These are phyloP conservation scores for Nasua narica DNA, from an alignment of 2,797 vertebrate genomes.

Conservation along the genomic window DNA sequence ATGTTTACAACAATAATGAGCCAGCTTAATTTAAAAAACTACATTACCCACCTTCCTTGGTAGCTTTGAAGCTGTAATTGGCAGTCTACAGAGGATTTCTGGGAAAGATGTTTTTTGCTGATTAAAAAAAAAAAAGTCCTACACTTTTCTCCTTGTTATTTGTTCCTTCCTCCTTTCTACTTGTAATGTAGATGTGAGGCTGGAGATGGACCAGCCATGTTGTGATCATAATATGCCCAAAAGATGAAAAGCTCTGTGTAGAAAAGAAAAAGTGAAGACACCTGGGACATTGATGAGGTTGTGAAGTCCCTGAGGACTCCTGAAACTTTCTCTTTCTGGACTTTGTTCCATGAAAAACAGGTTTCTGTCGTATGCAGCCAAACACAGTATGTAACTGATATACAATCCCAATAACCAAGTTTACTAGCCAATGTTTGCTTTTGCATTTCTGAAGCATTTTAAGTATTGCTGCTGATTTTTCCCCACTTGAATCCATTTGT, in stretches of 20 bases:
- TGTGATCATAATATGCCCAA: not conserved
- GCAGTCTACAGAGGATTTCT: not conserved
- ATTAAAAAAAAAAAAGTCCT: not conserved
- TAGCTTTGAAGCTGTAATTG: not conserved
- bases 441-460: not conserved
- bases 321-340: not conserved
- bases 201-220: not conserved
- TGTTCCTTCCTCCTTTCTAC: not conserved
- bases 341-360: not conserved
- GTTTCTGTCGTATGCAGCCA: not conserved
- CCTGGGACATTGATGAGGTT: not conserved
- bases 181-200: not conserved
- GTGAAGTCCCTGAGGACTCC: not conserved
- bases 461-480: not conserved
- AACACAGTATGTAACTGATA: not conserved
- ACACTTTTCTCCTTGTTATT: not conserved
- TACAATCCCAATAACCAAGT: not conserved
- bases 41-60: not conserved
- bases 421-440: not conserved
- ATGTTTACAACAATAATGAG: not conserved
- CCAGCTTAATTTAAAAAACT: not conserved
- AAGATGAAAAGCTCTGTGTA: not conserved
- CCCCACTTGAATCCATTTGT: not conserved
- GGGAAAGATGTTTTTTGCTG: not conserved
- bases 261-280: not conserved